Percentiles rank a stretch among this genome's conserved stretches.
phyloP scores from a whole-genome alignment of 2,113 vertebrate species.

The Labeo rohita region DNA sequence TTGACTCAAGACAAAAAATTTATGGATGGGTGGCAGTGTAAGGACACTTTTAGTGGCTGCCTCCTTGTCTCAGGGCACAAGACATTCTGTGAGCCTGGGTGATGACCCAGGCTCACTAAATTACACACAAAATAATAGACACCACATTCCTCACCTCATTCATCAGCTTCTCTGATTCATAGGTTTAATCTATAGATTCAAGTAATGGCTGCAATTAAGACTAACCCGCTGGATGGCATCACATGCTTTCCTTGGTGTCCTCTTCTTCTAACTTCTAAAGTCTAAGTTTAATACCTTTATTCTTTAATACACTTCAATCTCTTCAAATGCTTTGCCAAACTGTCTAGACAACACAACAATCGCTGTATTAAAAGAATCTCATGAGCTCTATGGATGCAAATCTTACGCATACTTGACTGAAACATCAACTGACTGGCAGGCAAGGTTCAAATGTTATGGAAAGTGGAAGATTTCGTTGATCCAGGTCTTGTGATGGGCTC shows the following conservation, averaged over 20 bases:
- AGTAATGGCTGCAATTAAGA: conserved; percentile 17
- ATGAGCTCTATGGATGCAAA: neutral
- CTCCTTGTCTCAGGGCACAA: neutral
- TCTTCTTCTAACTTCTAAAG: neutral
- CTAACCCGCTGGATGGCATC: conserved; percentile 9
- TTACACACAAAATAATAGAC: neutral
- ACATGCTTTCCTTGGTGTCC: conserved; percentile 39
- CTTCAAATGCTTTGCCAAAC: neutral
- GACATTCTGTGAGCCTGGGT: neutral
- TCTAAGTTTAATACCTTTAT: neutral
- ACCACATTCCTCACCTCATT: neutral
- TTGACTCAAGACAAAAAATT: neutral
- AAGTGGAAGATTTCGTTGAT: conserved; percentile 2
- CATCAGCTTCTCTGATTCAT: neutral
- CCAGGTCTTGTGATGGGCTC: conserved; percentile 47
- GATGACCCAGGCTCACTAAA: neutral
- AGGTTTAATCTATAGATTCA: conserved; percentile 28
- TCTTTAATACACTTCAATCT: neutral
- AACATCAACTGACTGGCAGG: conserved; percentile 12
- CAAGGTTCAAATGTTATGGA: neutral
- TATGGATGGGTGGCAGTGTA: neutral
- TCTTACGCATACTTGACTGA: neutral
- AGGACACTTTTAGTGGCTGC: neutral
- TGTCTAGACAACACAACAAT: neutral
- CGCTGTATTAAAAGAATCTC: neutral